Evolutionary conservation across 2,797 vertebrate genomes (phyloP).

Genomic region (Aulostomus chinensis): DNA sequence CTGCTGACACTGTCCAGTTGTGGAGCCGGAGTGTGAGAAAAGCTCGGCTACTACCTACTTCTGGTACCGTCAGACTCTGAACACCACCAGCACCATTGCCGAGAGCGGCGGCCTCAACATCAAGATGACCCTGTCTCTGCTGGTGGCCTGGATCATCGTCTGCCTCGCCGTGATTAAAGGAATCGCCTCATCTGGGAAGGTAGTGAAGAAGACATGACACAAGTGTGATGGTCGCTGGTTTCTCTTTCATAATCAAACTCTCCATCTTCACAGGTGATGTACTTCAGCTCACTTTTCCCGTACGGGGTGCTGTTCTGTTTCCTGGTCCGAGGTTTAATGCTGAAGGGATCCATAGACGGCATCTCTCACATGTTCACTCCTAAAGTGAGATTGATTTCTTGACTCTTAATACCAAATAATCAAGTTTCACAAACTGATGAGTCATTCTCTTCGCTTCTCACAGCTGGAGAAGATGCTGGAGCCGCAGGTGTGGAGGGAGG

Average conservation of each 20-base stretch:
- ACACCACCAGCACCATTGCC: constrained; percentile 91
- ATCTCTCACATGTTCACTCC: constrained; percentile 97
- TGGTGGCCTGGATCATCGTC: constrained; percentile 91
- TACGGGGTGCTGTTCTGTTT: constrained; percentile 95
- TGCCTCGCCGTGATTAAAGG: constrained; percentile 92
- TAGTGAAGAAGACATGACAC: constrained; percentile 32
- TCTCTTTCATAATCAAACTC: too few species aligned
- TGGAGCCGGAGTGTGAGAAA: constrained; percentile 92
- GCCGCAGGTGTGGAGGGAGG: constrained; percentile 93
- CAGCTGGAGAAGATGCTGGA: constrained; percentile 97
- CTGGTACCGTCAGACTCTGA: constrained; percentile 93
- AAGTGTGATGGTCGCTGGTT: background rate
- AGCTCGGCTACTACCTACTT: constrained; percentile 96
- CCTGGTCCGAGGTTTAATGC: constrained; percentile 88
- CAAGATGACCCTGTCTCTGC: constrained; percentile 91
- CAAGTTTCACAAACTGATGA: background rate
- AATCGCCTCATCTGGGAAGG: constrained; percentile 95
- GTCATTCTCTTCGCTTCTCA: background rate
- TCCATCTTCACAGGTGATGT: constrained; percentile 87
- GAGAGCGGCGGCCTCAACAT: constrained; percentile 91
- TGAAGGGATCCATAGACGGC: constrained; percentile 90
- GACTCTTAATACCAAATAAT: background rate
- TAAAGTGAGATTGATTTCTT: constrained; percentile 79
- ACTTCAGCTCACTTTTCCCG: constrained; percentile 97
- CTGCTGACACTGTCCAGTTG: constrained; percentile 71